Percentiles rank a stretch among this genome's conserved stretches.
Conservation (phyloP, 2,113 vertebrate genomes). For the Protobothrops flavoviridis region DNA sequence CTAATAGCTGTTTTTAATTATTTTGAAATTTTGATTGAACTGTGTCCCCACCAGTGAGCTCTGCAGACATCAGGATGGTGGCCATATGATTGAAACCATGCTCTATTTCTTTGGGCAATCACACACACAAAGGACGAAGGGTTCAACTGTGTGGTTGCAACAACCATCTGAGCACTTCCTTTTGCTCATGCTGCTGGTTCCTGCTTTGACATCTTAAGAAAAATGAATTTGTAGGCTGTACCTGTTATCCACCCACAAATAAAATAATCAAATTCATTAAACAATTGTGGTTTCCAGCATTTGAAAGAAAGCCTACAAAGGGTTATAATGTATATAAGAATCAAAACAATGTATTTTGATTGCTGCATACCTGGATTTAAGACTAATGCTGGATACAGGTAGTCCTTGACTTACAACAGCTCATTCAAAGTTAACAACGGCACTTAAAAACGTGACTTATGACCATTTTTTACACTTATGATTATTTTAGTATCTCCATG, state of each 20-base stretch:
- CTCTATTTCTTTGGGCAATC: not conserved
- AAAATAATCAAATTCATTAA: not conserved
- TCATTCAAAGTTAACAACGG: not conserved
- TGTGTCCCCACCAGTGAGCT: not conserved
- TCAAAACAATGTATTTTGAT: not conserved
- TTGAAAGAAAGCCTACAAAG: not conserved
- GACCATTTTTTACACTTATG: not conserved
- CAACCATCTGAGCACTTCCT: not conserved
- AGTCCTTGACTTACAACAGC: not conserved
- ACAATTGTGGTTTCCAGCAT: not conserved
- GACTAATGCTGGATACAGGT: not conserved
- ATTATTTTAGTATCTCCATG: not conserved
- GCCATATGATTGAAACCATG: not conserved
- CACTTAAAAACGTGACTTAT: not conserved
- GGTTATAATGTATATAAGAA: not conserved
- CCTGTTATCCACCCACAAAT: not conserved
- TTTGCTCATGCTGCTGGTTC: not conserved
- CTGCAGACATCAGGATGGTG: not conserved
- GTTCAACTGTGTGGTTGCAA: not conserved
- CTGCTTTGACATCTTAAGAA: not conserved
- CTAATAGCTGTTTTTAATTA: not conserved
- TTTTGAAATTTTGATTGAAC: not conserved
- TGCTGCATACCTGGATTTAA: constrained; percentile 14
- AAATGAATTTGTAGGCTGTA: not conserved
- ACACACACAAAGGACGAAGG: not conserved